Conservation (phyloP, 92 coral and sea anemone species). For the Epizoanthus rinbou region DNA sequence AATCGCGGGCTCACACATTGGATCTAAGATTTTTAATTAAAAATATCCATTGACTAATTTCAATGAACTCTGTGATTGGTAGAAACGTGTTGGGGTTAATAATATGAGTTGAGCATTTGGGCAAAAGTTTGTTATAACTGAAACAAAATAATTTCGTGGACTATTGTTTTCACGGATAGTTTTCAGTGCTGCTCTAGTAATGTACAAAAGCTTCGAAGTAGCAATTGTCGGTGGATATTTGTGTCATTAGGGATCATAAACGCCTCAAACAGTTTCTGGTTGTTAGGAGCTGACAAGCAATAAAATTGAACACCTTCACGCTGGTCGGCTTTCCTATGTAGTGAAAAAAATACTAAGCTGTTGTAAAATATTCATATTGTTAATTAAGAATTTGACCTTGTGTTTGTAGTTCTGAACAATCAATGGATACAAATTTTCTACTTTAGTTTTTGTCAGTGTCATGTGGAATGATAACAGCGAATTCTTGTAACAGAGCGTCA, state of each 20-base stretch:
- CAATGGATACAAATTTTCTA: too few species aligned
- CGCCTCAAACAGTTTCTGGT: not conserved
- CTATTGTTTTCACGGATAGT: not conserved
- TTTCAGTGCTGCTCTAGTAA: not conserved
- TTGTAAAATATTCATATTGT: too few species aligned
- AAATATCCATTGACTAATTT: not conserved
- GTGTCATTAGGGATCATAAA: not conserved
- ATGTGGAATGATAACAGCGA: too few species aligned
- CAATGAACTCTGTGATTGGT: not conserved
- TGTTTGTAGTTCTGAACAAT: too few species aligned
- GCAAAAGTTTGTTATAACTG: not conserved
- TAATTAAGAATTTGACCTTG: too few species aligned
- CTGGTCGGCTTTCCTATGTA: not conserved
- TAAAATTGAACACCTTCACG: not conserved
- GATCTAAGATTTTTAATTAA: constrained; percentile 15
- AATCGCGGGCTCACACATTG: constrained; percentile 9
- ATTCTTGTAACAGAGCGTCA: too few species aligned
- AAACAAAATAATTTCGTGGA: not conserved
- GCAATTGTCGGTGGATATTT: too few species aligned
- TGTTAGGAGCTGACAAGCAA: not conserved
- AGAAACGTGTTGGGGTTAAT: constrained; percentile 3
- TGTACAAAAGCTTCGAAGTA: not conserved
- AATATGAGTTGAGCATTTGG: constrained; percentile 3
- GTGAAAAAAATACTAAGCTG: too few species aligned
- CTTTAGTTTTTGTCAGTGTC: too few species aligned